phyloP scores from a whole-genome alignment of 2,797 vertebrate genomes.

The Sebastes aleutianus region DNA sequence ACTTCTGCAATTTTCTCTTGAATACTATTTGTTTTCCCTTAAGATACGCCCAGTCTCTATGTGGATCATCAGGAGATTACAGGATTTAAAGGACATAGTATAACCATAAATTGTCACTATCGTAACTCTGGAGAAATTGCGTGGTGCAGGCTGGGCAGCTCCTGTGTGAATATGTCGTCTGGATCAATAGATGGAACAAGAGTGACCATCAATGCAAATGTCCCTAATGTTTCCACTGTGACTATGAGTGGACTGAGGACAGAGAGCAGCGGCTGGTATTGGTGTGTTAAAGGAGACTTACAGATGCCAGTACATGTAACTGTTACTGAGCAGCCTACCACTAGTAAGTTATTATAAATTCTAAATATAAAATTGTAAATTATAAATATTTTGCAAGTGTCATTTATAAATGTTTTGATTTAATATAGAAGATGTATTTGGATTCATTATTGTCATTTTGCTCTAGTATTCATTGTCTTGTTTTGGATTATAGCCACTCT shows the following conservation, averaged over 20 bases:
- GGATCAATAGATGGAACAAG: no score
- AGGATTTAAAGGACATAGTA: fast-evolving
- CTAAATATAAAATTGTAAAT: background rate
- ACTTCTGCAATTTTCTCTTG: no score
- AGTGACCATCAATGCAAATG: fast-evolving
- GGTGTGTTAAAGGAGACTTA: background rate
- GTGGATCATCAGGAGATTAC: no score
- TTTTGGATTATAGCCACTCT: no score
- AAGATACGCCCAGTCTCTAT: no score
- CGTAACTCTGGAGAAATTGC: fast-evolving
- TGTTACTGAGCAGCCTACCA: background rate
- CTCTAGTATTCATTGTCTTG: no score
- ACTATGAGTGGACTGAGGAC: slow-evolving; percentile 20
- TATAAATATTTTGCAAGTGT: background rate
- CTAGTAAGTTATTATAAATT: background rate
- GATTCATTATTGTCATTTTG: background rate
- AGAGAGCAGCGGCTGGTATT: slow-evolving; percentile 51
- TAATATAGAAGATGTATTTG: background rate
- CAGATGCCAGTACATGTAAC: slow-evolving; percentile 49
- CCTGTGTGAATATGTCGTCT: no score
- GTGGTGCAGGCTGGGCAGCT: no score
- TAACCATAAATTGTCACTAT: no score
- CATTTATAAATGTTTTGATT: background rate
- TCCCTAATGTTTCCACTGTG: background rate
- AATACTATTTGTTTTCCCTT: no score